These are phyloP conservation scores for Drosophila melanocephala DNA, from an alignment of 2,888 invertebrate species.

Conservation along the genomic window DNA sequence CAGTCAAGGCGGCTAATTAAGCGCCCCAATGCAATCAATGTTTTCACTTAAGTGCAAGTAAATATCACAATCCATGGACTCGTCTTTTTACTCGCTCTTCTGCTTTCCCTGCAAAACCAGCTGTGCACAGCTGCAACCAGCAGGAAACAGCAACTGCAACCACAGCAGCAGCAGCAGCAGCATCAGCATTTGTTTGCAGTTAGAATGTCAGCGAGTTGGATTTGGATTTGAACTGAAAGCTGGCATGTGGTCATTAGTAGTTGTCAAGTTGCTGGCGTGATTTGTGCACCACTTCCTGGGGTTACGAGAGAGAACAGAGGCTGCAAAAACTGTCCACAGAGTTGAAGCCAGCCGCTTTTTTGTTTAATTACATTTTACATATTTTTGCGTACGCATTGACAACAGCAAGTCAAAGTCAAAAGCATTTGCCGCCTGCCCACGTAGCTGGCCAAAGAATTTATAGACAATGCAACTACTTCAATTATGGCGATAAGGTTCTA, in stretches of 20 bases:
- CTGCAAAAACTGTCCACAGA: neutral
- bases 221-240: constrained; percentile 33
- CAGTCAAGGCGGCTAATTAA: constrained; percentile 64
- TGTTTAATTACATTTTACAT: constrained; percentile 73
- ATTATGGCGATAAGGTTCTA: constrained; percentile 72
- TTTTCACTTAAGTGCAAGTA: constrained; percentile 81
- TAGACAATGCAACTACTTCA: constrained; percentile 81
- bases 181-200: constrained; percentile 69
- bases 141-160: constrained; percentile 22
- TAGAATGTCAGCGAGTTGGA: constrained; percentile 52
- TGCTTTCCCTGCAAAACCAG: constrained; percentile 12
- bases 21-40: constrained; percentile 53
- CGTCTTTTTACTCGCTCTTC: constrained; percentile 8
- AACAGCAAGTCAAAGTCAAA: constrained; percentile 65
- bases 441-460: constrained; percentile 74
- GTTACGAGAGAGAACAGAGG: constrained; percentile 2
- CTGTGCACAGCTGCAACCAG: constrained; percentile 55
- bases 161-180: constrained; percentile 23
- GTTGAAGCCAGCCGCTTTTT: neutral
- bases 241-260: constrained; percentile 72
- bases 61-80: constrained; percentile 50
- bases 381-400: constrained; percentile 72
- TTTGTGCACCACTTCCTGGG: constrained; percentile 70
- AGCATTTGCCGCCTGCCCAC: constrained; percentile 71
- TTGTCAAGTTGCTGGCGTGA: constrained; percentile 68